Evolutionary conservation across 2,797 vertebrate genomes (phyloP).

Genomic region (Acanthurus lineatus): DNA sequence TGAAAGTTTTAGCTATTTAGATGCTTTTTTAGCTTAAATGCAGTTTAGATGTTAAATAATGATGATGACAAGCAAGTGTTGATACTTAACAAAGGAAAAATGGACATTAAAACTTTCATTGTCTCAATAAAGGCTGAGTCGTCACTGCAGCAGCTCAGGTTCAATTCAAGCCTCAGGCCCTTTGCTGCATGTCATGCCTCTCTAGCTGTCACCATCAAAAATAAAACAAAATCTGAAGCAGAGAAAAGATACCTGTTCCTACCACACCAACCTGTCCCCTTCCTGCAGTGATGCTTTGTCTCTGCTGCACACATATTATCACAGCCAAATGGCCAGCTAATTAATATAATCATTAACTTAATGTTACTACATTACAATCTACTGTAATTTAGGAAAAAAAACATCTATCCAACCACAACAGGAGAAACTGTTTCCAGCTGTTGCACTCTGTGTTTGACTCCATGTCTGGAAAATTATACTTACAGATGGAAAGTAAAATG

Average conservation of each 20-base stretch:
- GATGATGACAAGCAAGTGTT: background rate
- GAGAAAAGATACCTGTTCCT: background rate
- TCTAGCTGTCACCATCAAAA: too few species aligned
- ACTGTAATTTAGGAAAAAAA: slow-evolving; percentile 37
- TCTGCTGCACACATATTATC: slow-evolving; percentile 24
- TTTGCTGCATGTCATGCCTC: too few species aligned
- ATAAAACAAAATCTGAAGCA: background rate
- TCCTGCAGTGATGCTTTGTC: slow-evolving; percentile 25
- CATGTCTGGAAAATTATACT: slow-evolving; percentile 64
- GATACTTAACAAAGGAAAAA: background rate
- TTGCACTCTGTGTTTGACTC: slow-evolving; percentile 57
- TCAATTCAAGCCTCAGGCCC: too few species aligned
- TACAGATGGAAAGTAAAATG: slow-evolving; percentile 74
- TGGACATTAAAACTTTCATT: background rate
- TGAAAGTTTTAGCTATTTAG: background rate
- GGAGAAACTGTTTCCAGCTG: slow-evolving; percentile 45
- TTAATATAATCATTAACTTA: slow-evolving; percentile 50
- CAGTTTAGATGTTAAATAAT: background rate
- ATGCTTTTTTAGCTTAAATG: background rate
- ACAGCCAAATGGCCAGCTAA: slow-evolving; percentile 37
- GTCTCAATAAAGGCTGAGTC: background rate
- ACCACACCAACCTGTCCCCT: slow-evolving; percentile 8
- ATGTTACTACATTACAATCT: slow-evolving; percentile 36
- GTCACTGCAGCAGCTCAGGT: too few species aligned
- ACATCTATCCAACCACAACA: slow-evolving; percentile 43